Evolutionary conservation across 1,140 invertebrate genomes (phyloP), one percentile per base, ranked within the genome.

Genomic region (Drosophila bifasciata): DNA sequence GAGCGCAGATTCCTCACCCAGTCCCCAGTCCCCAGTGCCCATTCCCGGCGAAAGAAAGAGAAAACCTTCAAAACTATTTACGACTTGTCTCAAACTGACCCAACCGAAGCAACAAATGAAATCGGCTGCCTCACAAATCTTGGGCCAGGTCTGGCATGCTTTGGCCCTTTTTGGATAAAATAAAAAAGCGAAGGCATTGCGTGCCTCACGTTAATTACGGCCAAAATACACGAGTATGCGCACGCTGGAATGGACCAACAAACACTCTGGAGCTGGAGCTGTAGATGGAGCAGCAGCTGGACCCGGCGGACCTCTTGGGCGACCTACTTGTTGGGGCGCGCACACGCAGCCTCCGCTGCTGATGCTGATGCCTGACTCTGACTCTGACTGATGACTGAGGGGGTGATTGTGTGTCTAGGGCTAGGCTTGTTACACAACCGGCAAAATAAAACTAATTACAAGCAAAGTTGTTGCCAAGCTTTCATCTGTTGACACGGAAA

Each of bases 291-390:
- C 19, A n/a, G 21, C 41, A 41, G 25, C 55, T 68, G 78, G 73
- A 73, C 64, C 57, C 52, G 32, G 28, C 63, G 25, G 45, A 17
- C 49, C n/a, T 21, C 62, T 62, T 52, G 41, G 21, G 48, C 60
- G 80, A 84, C 80, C 80, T 80, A 84, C 80, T 84, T 84, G 79
- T 76, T 79, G 79, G 45, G 56, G 19, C 28, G 32, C 32, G 28
- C 66, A 11, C 63, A 63, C 62, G 25, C 61, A 66, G 60, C 17
- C 49, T 40, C 49, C 44, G 4, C 43, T 64, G 64, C 36, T 56
- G 21, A 17, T 44, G 41, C 21, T 25, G 9, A 40, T 7, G 19
- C 19, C n/a, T n/a, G n/a, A n/a, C 48, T 36, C 46, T 69, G 50
- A 32, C 57, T 55, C 61, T 68, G 64, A 19, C 32, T 9, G 66